Percentiles rank a stretch among this genome's conserved stretches.
These are phyloP conservation scores for Paedocypris micromegethes DNA, from an alignment of 2,797 vertebrate genomes.

Conservation along the genomic window DNA sequence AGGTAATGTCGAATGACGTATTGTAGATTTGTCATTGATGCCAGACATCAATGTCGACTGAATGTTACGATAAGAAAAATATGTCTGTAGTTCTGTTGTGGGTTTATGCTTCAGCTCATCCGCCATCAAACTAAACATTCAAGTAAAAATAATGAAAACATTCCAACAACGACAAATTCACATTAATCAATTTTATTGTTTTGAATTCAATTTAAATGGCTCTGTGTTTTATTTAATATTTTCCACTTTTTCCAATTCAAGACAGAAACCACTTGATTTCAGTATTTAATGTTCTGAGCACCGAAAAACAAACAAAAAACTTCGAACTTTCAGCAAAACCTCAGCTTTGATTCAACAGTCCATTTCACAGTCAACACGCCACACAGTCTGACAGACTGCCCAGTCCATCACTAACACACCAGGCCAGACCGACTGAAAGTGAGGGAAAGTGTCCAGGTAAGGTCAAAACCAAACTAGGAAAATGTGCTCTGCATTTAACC, in stretches of 20 bases:
- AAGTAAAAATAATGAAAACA: slow-evolving; percentile 39
- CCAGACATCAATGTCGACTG: slow-evolving; percentile 35
- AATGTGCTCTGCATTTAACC: too few relatives aligned
- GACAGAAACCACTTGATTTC: slow-evolving; percentile 56
- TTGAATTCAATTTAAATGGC: slow-evolving; percentile 54
- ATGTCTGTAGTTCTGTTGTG: neutral
- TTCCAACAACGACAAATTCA: slow-evolving; percentile 36
- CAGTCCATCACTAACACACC: slow-evolving; percentile 5
- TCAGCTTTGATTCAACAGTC: slow-evolving; percentile 27
- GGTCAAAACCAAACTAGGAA: too few relatives aligned
- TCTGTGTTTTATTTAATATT: slow-evolving; percentile 60
- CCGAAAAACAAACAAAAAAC: slow-evolving; percentile 27
- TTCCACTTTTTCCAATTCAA: slow-evolving; percentile 51
- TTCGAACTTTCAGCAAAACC: slow-evolving; percentile 35
- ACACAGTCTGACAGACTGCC: slow-evolving; percentile 2
- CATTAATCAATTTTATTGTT: slow-evolving; percentile 76
- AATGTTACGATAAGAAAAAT: neutral
- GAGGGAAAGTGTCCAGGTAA: too few relatives aligned
- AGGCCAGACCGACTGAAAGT: slow-evolving; percentile 11
- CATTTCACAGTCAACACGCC: slow-evolving; percentile 30
- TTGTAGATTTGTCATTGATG: slow-evolving; percentile 53
- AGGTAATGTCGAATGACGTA: slow-evolving; percentile 58
- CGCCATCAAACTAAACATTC: neutral
- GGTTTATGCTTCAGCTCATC: neutral
- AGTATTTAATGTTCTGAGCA: slow-evolving; percentile 52